Base-by-base conservation (phyloP, 2,888 invertebrate species). In the Charanyca ferruginea region DNA sequence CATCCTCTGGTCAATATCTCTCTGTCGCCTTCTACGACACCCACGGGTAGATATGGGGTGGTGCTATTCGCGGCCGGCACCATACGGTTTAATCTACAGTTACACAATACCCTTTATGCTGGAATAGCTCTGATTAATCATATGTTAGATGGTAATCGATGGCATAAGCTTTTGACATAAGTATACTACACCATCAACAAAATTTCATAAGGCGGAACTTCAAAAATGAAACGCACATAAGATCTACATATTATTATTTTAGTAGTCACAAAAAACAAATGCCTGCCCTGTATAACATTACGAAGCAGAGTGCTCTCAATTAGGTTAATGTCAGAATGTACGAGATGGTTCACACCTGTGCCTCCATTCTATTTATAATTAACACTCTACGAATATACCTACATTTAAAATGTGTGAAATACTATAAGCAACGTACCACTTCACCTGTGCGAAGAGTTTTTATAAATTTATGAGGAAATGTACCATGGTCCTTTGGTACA, bases 271-370 rank as follows among this genome's bases (percentile, higher is more conserved):
- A 71, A 66, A 72, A 47, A 49, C 49, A 61, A 60, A 73, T 66
- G 53, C 28, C 35, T 28, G 59, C 44, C 62, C 47, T 54, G 60
- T 28, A 55, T 70, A 57, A 48, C 45, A 65, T 66, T 60, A 51
- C 62, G 44, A 8, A 47, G 49, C 59, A 58, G 59, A 80, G 80
- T 72, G 80, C 63, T 73, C 73, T 62, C 73, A 75, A 82, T 82
- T 82, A 67, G 82, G 72, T 73, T 76, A 75, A 76, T 70, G 81
- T 59, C 67, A 55, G 64, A 59, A 47, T 49, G 38, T 51, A 54
- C 44, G 60, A 71, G 74, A 82, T 69, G 57, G 57, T 71, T 66
- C 49, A 53, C 85, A 84, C 83, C 85, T 83, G 83, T 66, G 73
- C 73, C 44, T 60, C 8, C 57, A 13, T 60, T 70, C 83, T 83